Percentiles rank a stretch among this genome's conserved stretches.
Conservation (phyloP, 2,113 vertebrate genomes). For the Coregonus clupeaformis region DNA sequence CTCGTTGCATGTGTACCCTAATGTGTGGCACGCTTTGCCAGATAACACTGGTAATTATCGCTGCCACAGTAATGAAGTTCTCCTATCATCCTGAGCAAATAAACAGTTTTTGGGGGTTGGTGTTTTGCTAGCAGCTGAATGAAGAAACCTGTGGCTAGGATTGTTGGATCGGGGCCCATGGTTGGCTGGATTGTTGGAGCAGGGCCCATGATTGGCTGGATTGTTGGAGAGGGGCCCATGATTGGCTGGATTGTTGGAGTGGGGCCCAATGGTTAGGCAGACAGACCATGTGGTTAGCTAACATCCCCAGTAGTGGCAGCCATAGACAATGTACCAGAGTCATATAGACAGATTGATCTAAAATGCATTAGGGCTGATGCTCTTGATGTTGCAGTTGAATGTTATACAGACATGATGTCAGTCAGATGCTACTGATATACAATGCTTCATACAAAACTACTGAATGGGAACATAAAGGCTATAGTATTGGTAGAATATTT, state of each 20-base stretch:
- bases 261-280: slow-evolving; percentile 20
- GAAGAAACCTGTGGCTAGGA: slow-evolving; percentile 46
- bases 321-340: not conserved
- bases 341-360: not conserved
- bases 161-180: slow-evolving; percentile 32
- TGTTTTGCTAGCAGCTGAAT: slow-evolving; percentile 30
- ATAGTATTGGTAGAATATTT: too few relatives aligned
- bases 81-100: slow-evolving; percentile 41
- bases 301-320: not conserved
- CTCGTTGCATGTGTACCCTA: not conserved
- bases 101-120: slow-evolving; percentile 33
- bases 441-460: too few relatives aligned
- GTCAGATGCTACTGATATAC: not conserved
- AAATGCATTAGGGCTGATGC: not conserved
- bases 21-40: slow-evolving; percentile 28
- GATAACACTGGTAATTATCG: slow-evolving; percentile 50
- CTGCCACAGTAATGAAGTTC: slow-evolving; percentile 54
- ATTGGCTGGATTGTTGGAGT: slow-evolving; percentile 28
- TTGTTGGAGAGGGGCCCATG: slow-evolving; percentile 33
- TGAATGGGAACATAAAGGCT: too few relatives aligned
- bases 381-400: not conserved
- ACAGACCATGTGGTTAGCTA: not conserved
- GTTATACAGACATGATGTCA: not conserved
- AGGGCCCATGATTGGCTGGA: slow-evolving; percentile 10
- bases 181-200: slow-evolving; percentile 30